Percentiles rank a stretch among this genome's conserved stretches.
phyloP scores from a whole-genome alignment of 2,888 invertebrate species.

The Brassicogethes aeneus region DNA sequence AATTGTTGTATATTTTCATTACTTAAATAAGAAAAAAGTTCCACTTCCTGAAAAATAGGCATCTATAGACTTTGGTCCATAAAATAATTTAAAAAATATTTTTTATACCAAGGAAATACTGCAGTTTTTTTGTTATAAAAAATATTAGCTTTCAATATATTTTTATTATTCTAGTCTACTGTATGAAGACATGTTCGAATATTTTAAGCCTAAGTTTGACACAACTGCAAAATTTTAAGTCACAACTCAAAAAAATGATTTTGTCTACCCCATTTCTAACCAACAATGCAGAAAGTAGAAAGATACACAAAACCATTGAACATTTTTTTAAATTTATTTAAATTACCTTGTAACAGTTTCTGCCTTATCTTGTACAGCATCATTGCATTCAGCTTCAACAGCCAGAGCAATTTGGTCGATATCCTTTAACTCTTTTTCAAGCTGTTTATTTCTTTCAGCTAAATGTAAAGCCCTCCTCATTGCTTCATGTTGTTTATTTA shows the following conservation, averaged over 20 bases:
- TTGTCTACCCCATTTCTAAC: too few species aligned
- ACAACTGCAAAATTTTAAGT: too few species aligned
- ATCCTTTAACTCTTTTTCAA: constrained; percentile 63
- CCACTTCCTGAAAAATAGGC: too few species aligned
- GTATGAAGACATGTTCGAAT: too few species aligned
- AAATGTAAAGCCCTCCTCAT: constrained; percentile 66
- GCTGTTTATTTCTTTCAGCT: constrained; percentile 61
- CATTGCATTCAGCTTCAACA: constrained; percentile 70
- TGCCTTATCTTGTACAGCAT: constrained; percentile 52
- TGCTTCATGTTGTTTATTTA: constrained; percentile 69
- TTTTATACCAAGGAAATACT: too few species aligned
- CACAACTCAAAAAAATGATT: too few species aligned
- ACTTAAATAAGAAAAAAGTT: background rate
- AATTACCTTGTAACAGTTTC: constrained; percentile 39
- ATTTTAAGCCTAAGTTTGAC: too few species aligned
- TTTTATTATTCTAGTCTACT: too few species aligned
- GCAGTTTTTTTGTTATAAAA: too few species aligned
- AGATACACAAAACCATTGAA: constrained; percentile 1
- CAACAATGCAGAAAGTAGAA: constrained; percentile 1
- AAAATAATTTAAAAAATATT: too few species aligned
- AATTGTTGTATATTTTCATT: background rate
- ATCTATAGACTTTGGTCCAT: too few species aligned
- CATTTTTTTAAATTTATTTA: background rate
- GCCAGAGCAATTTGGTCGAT: constrained; percentile 65
- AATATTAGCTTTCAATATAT: too few species aligned